Evolutionary conservation across 2,113 vertebrate genomes (phyloP), one percentile per base, ranked within the genome.

Genomic region (Silurus glanis): DNA sequence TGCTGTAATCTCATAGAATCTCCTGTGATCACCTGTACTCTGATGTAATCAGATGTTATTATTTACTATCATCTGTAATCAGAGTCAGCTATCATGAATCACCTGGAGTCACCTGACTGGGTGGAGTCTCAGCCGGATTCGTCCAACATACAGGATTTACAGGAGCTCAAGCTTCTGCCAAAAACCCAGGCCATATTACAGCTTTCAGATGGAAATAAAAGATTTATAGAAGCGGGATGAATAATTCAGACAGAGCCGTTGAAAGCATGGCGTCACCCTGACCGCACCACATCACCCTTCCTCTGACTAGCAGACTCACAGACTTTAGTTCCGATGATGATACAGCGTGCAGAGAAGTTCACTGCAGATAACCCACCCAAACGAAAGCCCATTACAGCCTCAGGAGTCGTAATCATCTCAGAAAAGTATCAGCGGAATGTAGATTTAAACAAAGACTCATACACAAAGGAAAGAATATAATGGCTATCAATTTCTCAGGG

Each of bases 201-300:
- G 86, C 84, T 74, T 82, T 85, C 84, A 86, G 81, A 82, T 85
- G 75, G 7, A 58, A 37, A 84, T 89, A 56, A 88, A 90, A 85
- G 87, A 90, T 90, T 83, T 83, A 89, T 88, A 88, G 83, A 72
- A 55, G 66, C 21, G 4, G 51, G 74, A 83, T 90, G 66, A 90
- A 91, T 91, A 87, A 90, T 90, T 90, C 80, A 90, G 67, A 72
- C 23, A n/a, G 72, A 62, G 45, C 59, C 79, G 84, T 75, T 56
- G 83, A 84, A 85, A 84, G 86, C 49, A 80, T 74, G 84, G 69
- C 21, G 23, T 74, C 82, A 5, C 82, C 59, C 59, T 25, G 62
- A 72, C 74, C 66, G 47, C 66, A 74, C 74, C 51, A 23, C 23
- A 69, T 9, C 23, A 58, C 56, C 3, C 75, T 21, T 71, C 66